Base-by-base conservation (phyloP, 2,797 vertebrate species). In the Acanthopagrus latus region DNA sequence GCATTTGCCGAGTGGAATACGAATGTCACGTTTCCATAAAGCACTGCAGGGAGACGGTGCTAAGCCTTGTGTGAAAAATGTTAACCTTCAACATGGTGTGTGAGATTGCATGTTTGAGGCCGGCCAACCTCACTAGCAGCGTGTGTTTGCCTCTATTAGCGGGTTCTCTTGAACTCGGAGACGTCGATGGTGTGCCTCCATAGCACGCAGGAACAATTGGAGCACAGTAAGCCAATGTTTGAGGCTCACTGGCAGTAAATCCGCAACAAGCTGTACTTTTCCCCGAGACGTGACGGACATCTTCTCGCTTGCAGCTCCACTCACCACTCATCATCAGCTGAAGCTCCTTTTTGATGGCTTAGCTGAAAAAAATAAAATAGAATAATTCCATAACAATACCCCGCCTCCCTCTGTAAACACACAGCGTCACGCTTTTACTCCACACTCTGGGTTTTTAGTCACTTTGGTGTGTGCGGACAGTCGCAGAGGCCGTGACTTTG, bases 21-120 rank as follows among this genome's bases (percentile, higher is more conserved):
- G 58, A 86, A 92, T 82, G 83, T 66, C 80, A 86, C 13, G 67
- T 85, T 82, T 86, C 74, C 75, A 74, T 70, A 60, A 88, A 80
- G 44, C 63, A 60, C 89, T 78, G 66, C 71, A 84, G 90, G 87
- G 74, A 76, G 62, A 77, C 13, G 1, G 23, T 76, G 88, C 74
- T 43, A 73, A 81, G 74, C 74, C 77, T 64, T 27, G 72, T 90
- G 83, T 80, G 57, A 88, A 84, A 80, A 80, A 82, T 66, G 44
- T 79, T 87, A 89, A 88, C 82, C 81, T 79, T 88, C 70, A 84
- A 33, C 81, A 58, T 55, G 57, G 59, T 14, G 74, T 66, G 23
- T 74, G 29, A 71, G 44, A 67, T 63, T 65, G 64, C 63, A 52
- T 38, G 74, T 84, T 65, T 48, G 56, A 74, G 71, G 67, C 51